Evolutionary conservation across 2,797 vertebrate species (phyloP).

Genomic region (Iguana delicatissima): DNA sequence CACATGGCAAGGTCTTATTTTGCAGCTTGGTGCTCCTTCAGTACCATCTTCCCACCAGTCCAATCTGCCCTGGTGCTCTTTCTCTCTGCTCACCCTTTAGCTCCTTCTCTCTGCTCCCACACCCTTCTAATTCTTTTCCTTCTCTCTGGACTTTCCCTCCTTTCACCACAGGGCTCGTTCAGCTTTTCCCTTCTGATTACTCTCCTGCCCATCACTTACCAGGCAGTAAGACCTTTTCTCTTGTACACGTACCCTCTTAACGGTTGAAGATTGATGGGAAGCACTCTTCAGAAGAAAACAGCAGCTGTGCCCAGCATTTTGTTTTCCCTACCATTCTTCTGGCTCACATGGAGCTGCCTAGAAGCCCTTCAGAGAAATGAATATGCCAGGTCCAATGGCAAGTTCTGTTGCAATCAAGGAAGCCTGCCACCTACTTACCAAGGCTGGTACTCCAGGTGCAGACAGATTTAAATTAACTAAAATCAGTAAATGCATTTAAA

Average conservation of each 20-base stretch:
- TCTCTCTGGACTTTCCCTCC: neutral
- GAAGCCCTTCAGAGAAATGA: too few relatives aligned
- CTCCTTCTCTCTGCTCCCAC: neutral
- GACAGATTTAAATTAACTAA: neutral
- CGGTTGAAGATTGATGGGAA: neutral
- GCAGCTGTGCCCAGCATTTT: neutral
- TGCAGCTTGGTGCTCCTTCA: neutral
- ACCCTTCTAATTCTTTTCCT: neutral
- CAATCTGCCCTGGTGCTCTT: neutral
- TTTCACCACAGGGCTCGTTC: neutral
- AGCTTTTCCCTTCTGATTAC: neutral
- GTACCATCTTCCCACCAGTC: neutral
- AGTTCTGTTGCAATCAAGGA: too few relatives aligned
- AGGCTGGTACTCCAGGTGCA: neutral
- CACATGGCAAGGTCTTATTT: constrained; percentile 32
- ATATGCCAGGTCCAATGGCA: too few relatives aligned
- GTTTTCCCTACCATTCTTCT: neutral
- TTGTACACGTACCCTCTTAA: neutral
- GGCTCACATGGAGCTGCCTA: neutral
- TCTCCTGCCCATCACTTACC: neutral
- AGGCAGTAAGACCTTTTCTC: neutral
- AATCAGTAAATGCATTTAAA: neutral
- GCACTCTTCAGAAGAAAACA: neutral
- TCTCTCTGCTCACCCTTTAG: neutral
- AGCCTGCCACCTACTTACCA: neutral